Percentiles rank a stretch among this genome's conserved stretches.
Conservation (phyloP, 2,113 vertebrate genomes). For the Uria aalge region DNA sequence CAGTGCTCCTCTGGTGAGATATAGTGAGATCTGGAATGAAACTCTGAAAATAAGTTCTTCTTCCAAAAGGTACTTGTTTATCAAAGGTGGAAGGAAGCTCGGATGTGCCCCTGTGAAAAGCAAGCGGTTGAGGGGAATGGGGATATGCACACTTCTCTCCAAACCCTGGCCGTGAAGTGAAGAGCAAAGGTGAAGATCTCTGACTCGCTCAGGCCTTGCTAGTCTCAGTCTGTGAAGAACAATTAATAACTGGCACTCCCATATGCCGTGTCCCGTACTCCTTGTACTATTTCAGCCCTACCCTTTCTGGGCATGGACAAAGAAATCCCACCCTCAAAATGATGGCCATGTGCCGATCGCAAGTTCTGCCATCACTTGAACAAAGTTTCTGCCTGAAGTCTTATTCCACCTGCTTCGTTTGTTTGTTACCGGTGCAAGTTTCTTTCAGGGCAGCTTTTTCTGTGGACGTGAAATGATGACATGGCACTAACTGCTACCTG, state of each 20-base stretch:
- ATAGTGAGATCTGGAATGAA: background rate
- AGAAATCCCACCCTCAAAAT: background rate
- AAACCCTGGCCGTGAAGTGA: background rate
- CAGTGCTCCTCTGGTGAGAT: background rate
- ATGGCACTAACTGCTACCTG: background rate
- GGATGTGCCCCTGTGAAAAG: background rate
- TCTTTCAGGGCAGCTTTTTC: background rate
- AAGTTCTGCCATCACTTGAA: background rate
- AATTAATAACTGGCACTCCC: background rate
- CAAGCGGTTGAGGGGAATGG: background rate
- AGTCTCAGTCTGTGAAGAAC: background rate
- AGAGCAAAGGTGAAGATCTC: background rate
- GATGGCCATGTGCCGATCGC: fast-evolving
- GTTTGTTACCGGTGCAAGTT: background rate
- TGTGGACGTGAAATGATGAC: background rate
- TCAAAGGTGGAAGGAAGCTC: background rate
- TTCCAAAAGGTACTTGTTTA: background rate
- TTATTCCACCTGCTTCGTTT: background rate
- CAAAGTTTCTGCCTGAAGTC: background rate
- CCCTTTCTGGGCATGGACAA: background rate
- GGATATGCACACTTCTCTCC: background rate
- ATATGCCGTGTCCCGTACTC: fast-evolving
- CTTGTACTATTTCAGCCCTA: background rate
- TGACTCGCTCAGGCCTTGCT: background rate
- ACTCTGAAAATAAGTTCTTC: background rate